Evolutionary conservation across 2,113 vertebrate genomes (phyloP).

Genomic region (Carassius gibelio): DNA sequence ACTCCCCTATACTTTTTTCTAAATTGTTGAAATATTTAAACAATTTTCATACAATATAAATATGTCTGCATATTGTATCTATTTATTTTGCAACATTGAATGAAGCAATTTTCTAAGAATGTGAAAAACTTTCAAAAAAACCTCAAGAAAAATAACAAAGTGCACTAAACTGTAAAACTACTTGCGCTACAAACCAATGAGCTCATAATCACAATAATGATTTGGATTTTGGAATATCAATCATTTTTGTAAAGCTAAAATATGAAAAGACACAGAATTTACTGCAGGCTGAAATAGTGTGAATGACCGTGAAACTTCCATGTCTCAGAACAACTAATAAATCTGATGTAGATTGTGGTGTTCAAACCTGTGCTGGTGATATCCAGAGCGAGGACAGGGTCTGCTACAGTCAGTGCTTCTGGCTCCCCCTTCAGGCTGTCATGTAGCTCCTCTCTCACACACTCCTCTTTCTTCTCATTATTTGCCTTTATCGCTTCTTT

Average conservation of each 20-base stretch:
- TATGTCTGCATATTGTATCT: neutral
- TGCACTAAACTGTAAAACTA: neutral
- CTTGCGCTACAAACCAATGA: too few relatives aligned
- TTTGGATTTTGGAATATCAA: neutral
- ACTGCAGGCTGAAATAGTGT: neutral
- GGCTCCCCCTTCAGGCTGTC: constrained; percentile 84
- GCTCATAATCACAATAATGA: too few relatives aligned
- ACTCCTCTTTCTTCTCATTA: constrained; percentile 57
- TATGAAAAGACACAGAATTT: too few relatives aligned
- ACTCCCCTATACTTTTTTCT: neutral
- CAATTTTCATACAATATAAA: too few relatives aligned
- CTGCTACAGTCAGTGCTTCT: constrained; percentile 88
- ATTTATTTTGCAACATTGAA: neutral
- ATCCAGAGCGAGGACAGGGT: constrained; percentile 89
- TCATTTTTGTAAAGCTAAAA: neutral
- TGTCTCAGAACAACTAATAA: neutral
- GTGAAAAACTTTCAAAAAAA: neutral
- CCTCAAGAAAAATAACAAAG: neutral
- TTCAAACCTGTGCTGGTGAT: constrained; percentile 83
- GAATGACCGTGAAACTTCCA: neutral
- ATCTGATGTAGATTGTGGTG: neutral
- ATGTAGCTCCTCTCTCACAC: constrained; percentile 38
- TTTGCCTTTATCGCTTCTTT: constrained; percentile 61
- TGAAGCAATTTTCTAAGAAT: neutral
- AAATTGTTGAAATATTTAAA: neutral